Evolutionary conservation across 92 coral and sea anemone species (phyloP), one percentile per base, ranked within the genome.

Genomic region (Actinernus sp.): DNA sequence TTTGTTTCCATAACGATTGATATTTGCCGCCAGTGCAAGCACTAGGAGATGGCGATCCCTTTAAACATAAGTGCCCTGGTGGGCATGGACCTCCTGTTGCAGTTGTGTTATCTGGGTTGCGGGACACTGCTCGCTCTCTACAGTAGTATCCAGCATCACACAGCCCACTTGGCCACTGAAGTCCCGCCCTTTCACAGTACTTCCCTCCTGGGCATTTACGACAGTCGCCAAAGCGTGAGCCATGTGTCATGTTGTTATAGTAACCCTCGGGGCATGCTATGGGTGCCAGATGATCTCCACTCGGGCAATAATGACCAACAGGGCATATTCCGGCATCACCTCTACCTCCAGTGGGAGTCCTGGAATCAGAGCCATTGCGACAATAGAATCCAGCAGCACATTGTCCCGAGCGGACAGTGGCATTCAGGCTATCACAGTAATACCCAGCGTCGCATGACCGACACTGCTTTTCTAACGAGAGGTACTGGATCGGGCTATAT

Each of bases 251-350:
- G 70, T 95, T 95, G 56, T 90, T 91, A 67, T 70, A 95, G 71
- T 89, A 82, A n/a, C 99, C 99, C 17, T 67, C 85, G n/a, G 89
- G 88, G 46, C 99, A 95, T 40, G 95, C 79, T 80, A 70, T 56
- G 0, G 99, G 99, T 1, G 99, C 87, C n/a, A 21, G 53, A 3
- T 90, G 75, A 49, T 84, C 57, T 29, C 99, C 99, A 38, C 48
- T 43, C 1, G 85, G 87, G 26, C 99, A 95, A 51, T 91, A 95
- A 52, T 82, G 73, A 17, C 99, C 99, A 17, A 61, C 74, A 14
- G 93, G 93, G 49, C 99, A 95, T 23, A 95, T 78, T 16, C 97
- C 99, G 34, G 99, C 99, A 64, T 84, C 89, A 32, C 99, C 99
- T 48, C 71, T 76, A 59, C 88, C 78, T 6, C 97, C 99, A 61